phyloP scores from a whole-genome alignment of 2,113 vertebrate species.

The Syngnathus typhle region DNA sequence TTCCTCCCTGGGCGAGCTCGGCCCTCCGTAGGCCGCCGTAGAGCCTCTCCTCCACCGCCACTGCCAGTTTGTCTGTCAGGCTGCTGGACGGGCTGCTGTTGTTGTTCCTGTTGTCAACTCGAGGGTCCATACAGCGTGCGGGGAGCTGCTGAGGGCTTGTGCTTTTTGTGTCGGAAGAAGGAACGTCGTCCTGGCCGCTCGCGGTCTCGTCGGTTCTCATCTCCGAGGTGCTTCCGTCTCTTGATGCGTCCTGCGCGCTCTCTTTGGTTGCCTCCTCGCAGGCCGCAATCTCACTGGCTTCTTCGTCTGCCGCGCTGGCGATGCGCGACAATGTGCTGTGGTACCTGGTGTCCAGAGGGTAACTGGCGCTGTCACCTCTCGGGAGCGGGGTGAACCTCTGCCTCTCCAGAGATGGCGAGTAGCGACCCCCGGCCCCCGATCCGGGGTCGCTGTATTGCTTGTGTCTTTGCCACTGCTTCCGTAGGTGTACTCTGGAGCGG shows the following conservation, averaged over 20 bases:
- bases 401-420: slow-evolving; percentile 71
- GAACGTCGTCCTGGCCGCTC: background rate
- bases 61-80: slow-evolving; percentile 61
- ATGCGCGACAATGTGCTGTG: slow-evolving; percentile 78
- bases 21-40: slow-evolving; percentile 50
- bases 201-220: background rate
- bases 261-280: slow-evolving; percentile 48
- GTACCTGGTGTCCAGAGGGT: slow-evolving; percentile 77
- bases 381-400: slow-evolving; percentile 73
- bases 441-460: slow-evolving; percentile 95
- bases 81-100: slow-evolving; percentile 61
- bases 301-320: slow-evolving; percentile 80
- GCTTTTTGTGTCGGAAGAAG: slow-evolving; percentile 32
- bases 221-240: background rate
- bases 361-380: slow-evolving; percentile 82
- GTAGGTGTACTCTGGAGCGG: slow-evolving; percentile 81
- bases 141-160: slow-evolving; percentile 30
- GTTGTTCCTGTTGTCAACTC: slow-evolving; percentile 68
- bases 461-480: slow-evolving; percentile 91
- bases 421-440: slow-evolving; percentile 64
- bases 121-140: slow-evolving; percentile 46
- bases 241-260: slow-evolving; percentile 17
- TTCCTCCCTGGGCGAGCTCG: slow-evolving; percentile 29
- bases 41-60: slow-evolving; percentile 63
- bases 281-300: slow-evolving; percentile 63